These are phyloP conservation scores for Glaucomys volans DNA, from an alignment of 2,113 vertebrate species.

Conservation along the genomic window DNA sequence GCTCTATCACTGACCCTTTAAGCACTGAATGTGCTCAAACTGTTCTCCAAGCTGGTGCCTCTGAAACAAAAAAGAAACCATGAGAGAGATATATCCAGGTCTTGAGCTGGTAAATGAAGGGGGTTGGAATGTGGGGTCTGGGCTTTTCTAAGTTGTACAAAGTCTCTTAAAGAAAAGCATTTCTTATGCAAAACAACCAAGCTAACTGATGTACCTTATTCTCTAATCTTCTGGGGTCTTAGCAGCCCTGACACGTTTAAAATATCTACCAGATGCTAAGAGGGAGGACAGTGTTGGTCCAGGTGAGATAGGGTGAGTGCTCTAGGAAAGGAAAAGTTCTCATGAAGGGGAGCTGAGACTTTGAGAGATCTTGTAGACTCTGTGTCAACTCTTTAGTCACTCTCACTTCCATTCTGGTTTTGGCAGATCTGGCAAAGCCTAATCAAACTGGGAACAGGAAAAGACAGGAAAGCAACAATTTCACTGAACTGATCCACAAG, in stretches of 20 bases:
- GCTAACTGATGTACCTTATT: neutral
- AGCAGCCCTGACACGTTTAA: neutral
- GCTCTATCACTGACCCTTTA: neutral
- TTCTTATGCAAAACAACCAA: neutral
- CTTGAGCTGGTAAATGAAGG: neutral
- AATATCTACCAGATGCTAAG: neutral
- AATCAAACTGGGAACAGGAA: neutral
- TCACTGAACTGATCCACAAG: neutral
- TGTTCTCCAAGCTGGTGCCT: neutral
- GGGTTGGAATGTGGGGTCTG: neutral
- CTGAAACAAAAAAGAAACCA: slow-evolving; percentile 13
- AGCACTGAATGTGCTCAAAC: neutral
- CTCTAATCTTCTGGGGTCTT: neutral
- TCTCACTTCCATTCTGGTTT: neutral
- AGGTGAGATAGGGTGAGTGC: neutral
- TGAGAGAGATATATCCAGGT: neutral
- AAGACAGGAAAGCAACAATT: neutral
- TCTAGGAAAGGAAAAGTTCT: neutral
- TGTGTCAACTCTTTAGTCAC: neutral
- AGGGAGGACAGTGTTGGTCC: neutral
- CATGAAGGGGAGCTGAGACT: neutral
- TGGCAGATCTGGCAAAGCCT: neutral
- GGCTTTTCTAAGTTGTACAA: neutral
- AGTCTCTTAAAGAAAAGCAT: neutral
- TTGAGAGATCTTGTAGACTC: neutral